These are phyloP conservation scores for Anodontia alba DNA, from an alignment of 2,888 invertebrate species.

Conservation along the genomic window DNA sequence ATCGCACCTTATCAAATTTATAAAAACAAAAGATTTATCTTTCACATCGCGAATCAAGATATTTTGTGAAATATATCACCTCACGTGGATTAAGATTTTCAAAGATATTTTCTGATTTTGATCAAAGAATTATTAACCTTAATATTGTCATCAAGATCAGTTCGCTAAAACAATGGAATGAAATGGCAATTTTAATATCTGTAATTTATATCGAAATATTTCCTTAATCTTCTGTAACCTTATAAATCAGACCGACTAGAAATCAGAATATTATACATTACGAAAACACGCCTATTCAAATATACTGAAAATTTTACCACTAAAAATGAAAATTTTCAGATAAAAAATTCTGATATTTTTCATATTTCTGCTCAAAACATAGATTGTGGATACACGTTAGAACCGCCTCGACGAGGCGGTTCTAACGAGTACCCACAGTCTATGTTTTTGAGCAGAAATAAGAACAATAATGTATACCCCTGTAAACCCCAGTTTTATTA, in stretches of 20 bases:
- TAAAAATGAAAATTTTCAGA: too few relatives aligned
- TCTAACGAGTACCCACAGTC: too few relatives aligned
- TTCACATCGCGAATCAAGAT: constrained; percentile 55
- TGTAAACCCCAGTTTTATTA: too few relatives aligned
- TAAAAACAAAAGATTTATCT: background rate
- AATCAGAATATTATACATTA: too few relatives aligned
- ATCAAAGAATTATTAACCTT: background rate
- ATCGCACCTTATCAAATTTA: constrained; percentile 11
- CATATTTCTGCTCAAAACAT: too few relatives aligned
- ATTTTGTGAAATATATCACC: constrained; percentile 65
- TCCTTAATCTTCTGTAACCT: background rate
- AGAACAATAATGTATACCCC: too few relatives aligned
- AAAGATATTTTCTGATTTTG: background rate
- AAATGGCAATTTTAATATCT: constrained; percentile 12
- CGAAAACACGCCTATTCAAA: too few relatives aligned
- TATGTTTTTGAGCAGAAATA: too few relatives aligned
- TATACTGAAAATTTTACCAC: too few relatives aligned
- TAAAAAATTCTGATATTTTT: too few relatives aligned
- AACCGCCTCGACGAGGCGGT: too few relatives aligned
- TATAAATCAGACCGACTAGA: background rate
- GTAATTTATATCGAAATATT: background rate
- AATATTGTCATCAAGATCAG: constrained; percentile 6
- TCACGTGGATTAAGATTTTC: constrained; percentile 15
- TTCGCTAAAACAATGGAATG: background rate
- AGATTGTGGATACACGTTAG: too few relatives aligned